Percentiles rank a stretch among this genome's conserved stretches.
Evolutionary conservation across 2,797 vertebrate species (phyloP).

Genomic region (Miichthys miiuy): DNA sequence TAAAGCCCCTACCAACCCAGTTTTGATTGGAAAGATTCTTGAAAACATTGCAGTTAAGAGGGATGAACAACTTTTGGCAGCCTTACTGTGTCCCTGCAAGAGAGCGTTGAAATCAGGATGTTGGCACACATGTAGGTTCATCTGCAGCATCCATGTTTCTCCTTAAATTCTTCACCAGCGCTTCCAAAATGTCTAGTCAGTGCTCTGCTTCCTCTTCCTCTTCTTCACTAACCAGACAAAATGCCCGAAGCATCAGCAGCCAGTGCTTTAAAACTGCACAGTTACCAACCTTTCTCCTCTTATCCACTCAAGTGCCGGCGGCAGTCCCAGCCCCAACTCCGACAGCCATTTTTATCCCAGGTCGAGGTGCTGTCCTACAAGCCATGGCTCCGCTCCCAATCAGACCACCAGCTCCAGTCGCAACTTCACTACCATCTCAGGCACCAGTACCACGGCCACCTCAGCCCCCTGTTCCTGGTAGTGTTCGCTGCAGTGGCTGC

Average conservation of each 20-base stretch:
- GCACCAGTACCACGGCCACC: constrained; percentile 56
- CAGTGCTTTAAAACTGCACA: not conserved
- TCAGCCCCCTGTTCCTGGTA: constrained; percentile 72
- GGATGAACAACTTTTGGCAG: not conserved
- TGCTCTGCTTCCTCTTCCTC: not conserved
- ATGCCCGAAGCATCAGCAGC: not conserved
- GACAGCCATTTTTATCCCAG: constrained; percentile 73
- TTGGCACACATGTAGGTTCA: not conserved
- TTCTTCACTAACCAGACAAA: not conserved
- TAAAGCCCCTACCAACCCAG: not conserved
- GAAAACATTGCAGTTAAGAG: no score
- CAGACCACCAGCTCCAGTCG: constrained; percentile 55
- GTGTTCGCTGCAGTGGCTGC: constrained; percentile 91
- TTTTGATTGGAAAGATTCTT: no score
- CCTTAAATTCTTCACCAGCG: not conserved
- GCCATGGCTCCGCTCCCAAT: constrained; percentile 68
- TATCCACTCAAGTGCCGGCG: constrained; percentile 43
- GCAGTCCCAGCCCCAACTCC: constrained; percentile 44
- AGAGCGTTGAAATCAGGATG: not conserved
- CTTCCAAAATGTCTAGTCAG: not conserved
- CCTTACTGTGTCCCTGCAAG: not conserved
- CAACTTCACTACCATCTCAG: constrained; percentile 47
- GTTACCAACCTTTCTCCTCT: not conserved
- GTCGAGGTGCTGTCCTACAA: constrained; percentile 75
- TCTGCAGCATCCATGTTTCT: not conserved